Evolutionary conservation across 2,888 invertebrate species (phyloP).

Genomic region (Iphiclides podalirius): DNA sequence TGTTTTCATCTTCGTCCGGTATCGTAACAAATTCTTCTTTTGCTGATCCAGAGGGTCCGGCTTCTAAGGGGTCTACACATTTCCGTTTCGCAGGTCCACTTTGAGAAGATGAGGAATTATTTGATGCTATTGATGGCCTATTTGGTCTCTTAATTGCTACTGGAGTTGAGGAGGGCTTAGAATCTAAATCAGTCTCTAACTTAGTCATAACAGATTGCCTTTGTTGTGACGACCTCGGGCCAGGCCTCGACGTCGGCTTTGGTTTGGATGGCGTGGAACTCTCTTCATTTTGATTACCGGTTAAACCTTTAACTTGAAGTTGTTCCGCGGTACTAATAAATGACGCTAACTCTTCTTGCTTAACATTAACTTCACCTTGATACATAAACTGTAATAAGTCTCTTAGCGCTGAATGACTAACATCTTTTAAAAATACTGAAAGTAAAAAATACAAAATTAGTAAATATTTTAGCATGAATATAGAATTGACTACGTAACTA

Average conservation of each 20-base stretch:
- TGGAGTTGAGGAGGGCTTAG: conserved; percentile 82
- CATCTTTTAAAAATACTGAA: conserved; percentile 85
- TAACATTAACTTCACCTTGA: conserved; percentile 86
- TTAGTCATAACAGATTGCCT: conserved; percentile 82
- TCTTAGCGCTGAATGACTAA: conserved; percentile 84
- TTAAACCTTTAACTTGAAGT: conserved; percentile 85
- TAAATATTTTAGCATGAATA: conserved; percentile 15
- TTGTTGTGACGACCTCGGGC: conserved; percentile 83
- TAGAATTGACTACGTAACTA: too few species aligned
- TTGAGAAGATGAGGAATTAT: conserved; percentile 80
- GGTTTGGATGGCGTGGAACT: conserved; percentile 80
- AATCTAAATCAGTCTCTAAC: conserved; percentile 81
- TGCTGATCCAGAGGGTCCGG: conserved; percentile 78
- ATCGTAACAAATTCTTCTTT: conserved; percentile 78
- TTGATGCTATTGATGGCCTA: conserved; percentile 83
- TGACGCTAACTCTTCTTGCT: conserved; percentile 85
- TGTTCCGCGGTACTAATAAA: conserved; percentile 87
- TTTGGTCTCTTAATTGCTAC: conserved; percentile 83
- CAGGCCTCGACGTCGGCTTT: conserved; percentile 80
- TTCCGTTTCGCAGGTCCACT: conserved; percentile 78
- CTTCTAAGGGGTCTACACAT: conserved; percentile 82
- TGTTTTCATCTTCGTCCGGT: conserved; percentile 76
- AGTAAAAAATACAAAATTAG: conserved; percentile 30
- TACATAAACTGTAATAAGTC: conserved; percentile 87
- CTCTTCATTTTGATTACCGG: conserved; percentile 82